These are phyloP conservation scores for Drosophila pruinosa DNA, from an alignment of 1,140 invertebrate genomes.

Conservation along the genomic window DNA sequence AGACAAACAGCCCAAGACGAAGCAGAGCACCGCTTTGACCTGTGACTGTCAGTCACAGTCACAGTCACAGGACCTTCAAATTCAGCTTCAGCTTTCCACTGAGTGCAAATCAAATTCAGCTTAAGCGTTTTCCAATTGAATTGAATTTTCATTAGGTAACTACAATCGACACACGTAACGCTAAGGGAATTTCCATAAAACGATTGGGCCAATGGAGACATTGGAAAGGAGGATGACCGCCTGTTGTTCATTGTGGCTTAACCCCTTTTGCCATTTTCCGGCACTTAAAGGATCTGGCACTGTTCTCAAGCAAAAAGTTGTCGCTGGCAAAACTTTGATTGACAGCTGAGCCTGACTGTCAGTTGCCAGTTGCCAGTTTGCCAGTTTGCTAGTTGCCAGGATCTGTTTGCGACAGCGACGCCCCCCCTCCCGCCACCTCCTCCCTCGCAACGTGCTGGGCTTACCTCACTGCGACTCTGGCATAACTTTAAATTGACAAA, in stretches of 20 bases:
- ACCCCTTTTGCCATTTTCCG: constrained; percentile 54
- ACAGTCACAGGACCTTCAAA: constrained; percentile 51
- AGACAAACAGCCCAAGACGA: constrained; percentile 29
- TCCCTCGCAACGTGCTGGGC: not conserved
- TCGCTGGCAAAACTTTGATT: constrained; percentile 55
- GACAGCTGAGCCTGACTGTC: constrained; percentile 44
- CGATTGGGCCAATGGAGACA: not conserved
- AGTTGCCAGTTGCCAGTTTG: constrained; percentile 13
- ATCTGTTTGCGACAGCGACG: constrained; percentile 29
- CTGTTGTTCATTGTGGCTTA: constrained; percentile 7
- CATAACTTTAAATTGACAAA: constrained; percentile 58
- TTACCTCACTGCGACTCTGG: not conserved
- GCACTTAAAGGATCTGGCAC: constrained; percentile 58
- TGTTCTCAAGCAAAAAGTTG: constrained; percentile 3
- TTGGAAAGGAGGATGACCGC: not conserved
- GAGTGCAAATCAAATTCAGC: constrained; percentile 69
- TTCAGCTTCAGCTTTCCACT: too few relatives aligned
- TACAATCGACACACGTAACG: constrained; percentile 8
- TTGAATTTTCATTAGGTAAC: constrained; percentile 71
- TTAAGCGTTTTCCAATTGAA: constrained; percentile 67
- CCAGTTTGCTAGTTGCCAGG: constrained; percentile 25
- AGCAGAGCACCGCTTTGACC: not conserved
- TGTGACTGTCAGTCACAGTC: constrained; percentile 51
- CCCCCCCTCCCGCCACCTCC: not conserved
- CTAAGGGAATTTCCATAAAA: constrained; percentile 54